phyloP scores from a whole-genome alignment of 1,140 invertebrate genomes.

The Pectinophora gossypiella region DNA sequence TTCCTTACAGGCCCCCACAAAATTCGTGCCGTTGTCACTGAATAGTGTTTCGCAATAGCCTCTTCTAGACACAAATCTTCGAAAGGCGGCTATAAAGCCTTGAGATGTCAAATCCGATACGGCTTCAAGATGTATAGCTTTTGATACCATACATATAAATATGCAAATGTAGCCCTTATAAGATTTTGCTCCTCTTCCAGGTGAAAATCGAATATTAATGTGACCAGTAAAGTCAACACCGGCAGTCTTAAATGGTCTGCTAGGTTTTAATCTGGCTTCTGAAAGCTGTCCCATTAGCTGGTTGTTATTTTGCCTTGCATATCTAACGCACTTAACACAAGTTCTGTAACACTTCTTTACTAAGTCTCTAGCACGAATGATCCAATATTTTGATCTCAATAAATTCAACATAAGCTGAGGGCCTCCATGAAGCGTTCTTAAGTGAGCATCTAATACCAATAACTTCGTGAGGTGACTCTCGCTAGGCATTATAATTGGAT shows the following conservation, averaged over 20 bases:
- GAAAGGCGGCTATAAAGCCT: no score
- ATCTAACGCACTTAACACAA: constrained; percentile 10
- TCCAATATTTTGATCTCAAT: constrained; percentile 25
- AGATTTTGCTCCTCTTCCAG: constrained; percentile 2
- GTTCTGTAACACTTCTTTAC: constrained; percentile 8
- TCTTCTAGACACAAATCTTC: no score
- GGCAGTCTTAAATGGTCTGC: constrained; percentile 31
- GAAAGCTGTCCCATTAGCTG: constrained; percentile 49
- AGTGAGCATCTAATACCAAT: constrained; percentile 32
- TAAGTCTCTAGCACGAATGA: constrained; percentile 11
- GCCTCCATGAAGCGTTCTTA: constrained; percentile 24
- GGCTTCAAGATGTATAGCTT: no score
- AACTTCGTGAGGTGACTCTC: constrained; percentile 26
- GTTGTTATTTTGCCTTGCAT: background rate
- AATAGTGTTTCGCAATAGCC: no score
- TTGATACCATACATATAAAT: constrained; percentile 17
- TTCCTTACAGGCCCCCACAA: no score
- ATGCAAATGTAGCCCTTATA: constrained; percentile 8
- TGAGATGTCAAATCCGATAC: no score
- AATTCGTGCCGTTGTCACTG: no score
- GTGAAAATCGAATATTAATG: constrained; percentile 20
- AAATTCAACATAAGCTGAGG: constrained; percentile 14
- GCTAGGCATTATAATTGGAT: constrained; percentile 44
- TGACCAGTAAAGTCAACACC: constrained; percentile 55
- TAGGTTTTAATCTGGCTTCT: constrained; percentile 21